Evolutionary conservation across 2,797 vertebrate genomes (phyloP), one percentile per base, ranked within the genome.

Genomic region (Onychomys torridus): DNA sequence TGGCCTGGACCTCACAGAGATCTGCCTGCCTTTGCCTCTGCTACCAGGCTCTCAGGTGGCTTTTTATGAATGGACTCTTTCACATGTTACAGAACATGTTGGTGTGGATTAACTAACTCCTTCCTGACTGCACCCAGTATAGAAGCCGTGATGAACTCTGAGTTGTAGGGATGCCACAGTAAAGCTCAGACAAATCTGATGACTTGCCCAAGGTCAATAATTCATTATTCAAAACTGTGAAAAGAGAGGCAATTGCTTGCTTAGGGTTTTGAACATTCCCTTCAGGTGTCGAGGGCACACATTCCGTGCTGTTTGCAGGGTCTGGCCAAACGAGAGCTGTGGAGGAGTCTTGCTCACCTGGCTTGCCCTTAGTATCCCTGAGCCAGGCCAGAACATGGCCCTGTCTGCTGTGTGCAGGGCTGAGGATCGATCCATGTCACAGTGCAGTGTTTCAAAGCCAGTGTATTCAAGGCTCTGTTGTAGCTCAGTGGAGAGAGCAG

Each of bases 401-500:
- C 52, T 29, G 27, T 63, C 46, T 7, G 79, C 82, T 73, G 59
- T 52, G 5, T 57, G 82, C 43, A 85, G 86, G 55, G 40, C 27
- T 73, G 55, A 69, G 78, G 63, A 90, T 76, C 75, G 69, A 73
- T 59, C 67, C 23, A 57, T 29, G 86, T 85, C 93, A 57, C 1
- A 3, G 63, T 13, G 90, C 67, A 14, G 40, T 61, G 57, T 93
- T 90, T 95, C 96, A 92, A 95, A 97, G 95, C 75, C 86, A 14
- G 65, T 40, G 40, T 59, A 91, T 57, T 57, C 67, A 13, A 79
- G 90, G 43, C 82, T 95, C 91, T 61, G 52, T 46, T 67, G 75
- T 89, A 91, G 95, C 84, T 97, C 93, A 23, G 14, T 75, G 83
- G 82, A 96, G 94, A 93, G n/a, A 81, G 69, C 4, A 93, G 89